These are phyloP conservation scores for Beaufortia kweichowensis DNA, from an alignment of 2,113 vertebrate genomes.

Conservation along the genomic window DNA sequence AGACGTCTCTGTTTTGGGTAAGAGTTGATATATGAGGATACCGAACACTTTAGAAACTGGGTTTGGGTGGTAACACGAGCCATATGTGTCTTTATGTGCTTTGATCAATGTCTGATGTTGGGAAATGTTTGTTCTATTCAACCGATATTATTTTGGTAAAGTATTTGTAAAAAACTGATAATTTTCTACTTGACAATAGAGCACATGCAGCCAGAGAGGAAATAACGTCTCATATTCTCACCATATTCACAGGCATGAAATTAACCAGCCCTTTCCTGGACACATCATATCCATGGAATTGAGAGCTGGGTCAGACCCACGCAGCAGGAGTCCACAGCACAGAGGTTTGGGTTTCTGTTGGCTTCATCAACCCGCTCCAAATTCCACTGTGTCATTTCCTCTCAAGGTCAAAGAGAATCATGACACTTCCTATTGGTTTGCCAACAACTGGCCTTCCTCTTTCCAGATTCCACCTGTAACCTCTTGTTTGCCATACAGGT, in stretches of 20 bases:
- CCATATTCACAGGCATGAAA: conserved; percentile 44
- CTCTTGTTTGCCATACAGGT: conserved; percentile 18
- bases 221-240: conserved; percentile 25
- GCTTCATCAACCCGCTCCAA: conserved; percentile 64
- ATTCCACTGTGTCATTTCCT: conserved; percentile 74
- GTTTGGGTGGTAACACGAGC: conserved; percentile 57
- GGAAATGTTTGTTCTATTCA: conserved; percentile 42
- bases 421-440: conserved; percentile 69
- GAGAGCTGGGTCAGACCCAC: not conserved
- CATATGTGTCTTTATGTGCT: conserved; percentile 58
- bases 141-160: conserved; percentile 21
- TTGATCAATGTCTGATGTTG: conserved; percentile 56
- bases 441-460: conserved; percentile 60
- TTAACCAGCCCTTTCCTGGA: conserved; percentile 49
- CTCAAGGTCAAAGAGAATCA: conserved; percentile 63
- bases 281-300: conserved; percentile 34
- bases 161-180: not conserved
- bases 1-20: conserved; percentile 63
- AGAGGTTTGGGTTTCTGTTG: conserved; percentile 36
- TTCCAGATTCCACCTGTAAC: conserved; percentile 39
- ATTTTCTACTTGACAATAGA: conserved; percentile 4
- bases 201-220: conserved; percentile 19
- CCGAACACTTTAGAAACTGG: conserved; percentile 56
- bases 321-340: not conserved
- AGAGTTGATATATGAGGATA: conserved; percentile 55